These are phyloP conservation scores for Ciconia stormi DNA, from an alignment of 2,113 vertebrate genomes.

Conservation along the genomic window DNA sequence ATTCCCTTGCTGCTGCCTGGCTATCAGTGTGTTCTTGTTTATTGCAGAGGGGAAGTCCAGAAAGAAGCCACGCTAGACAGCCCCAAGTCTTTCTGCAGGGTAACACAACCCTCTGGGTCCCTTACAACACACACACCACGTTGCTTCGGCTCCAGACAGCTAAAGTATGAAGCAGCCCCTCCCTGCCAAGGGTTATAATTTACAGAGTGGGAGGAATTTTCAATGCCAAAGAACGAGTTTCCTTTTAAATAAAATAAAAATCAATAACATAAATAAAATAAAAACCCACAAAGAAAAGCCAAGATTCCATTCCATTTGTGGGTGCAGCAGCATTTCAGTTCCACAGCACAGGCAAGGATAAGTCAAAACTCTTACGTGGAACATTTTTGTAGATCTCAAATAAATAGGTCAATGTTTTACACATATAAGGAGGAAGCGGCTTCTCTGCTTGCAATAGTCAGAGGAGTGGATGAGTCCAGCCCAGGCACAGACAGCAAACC, in stretches of 20 bases:
- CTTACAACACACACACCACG: neutral
- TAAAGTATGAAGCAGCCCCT: neutral
- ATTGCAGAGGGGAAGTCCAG: neutral
- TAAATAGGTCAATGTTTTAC: slow-evolving; percentile 51
- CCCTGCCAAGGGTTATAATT: slow-evolving; percentile 33
- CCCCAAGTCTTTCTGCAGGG: neutral
- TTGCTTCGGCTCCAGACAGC: neutral
- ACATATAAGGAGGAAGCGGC: neutral
- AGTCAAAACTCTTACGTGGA: neutral
- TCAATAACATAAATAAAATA: neutral
- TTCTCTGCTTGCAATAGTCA: neutral
- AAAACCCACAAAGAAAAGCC: neutral
- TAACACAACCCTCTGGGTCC: neutral
- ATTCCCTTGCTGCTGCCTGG: neutral
- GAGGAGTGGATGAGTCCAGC: neutral
- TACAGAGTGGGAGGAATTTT: slow-evolving; percentile 15
- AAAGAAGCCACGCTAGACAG: neutral
- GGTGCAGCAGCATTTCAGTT: slow-evolving; percentile 11
- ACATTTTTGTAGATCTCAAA: neutral
- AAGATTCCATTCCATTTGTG: slow-evolving; percentile 26
- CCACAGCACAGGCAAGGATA: neutral
- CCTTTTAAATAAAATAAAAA: neutral
- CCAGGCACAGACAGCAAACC: neutral
- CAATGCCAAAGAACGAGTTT: slow-evolving; percentile 18
- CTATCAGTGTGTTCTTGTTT: neutral